phyloP scores from a whole-genome alignment of 2,113 vertebrate species.

The Leptosomus discolor region DNA sequence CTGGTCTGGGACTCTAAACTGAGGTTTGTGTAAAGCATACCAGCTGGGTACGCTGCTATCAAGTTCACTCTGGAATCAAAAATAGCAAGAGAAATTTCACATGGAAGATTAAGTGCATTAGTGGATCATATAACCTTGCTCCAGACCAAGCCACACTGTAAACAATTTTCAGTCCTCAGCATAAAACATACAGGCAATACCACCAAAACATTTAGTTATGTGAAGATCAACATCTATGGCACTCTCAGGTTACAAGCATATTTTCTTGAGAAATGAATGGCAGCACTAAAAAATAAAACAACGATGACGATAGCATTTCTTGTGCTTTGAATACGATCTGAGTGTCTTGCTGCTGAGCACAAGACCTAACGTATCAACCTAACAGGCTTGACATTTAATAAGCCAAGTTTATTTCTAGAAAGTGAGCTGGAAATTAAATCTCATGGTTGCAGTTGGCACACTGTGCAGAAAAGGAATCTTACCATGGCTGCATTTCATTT shows the following conservation, averaged over 20 bases:
- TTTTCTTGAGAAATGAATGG: slow-evolving; percentile 32
- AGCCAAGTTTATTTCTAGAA: slow-evolving; percentile 54
- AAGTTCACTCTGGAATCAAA: slow-evolving; percentile 27
- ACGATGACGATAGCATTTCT: not conserved
- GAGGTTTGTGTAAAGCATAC: not conserved
- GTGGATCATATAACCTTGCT: slow-evolving; percentile 26
- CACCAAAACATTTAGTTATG: not conserved
- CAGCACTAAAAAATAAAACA: not conserved
- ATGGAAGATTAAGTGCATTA: not conserved
- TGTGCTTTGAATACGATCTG: not conserved
- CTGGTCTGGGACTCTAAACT: not conserved
- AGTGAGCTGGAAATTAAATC: slow-evolving; percentile 23
- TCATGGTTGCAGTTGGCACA: not conserved
- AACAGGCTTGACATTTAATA: slow-evolving; percentile 30
- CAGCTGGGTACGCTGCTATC: not conserved
- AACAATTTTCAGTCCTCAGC: not conserved
- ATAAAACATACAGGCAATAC: not conserved
- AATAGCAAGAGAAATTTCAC: slow-evolving; percentile 40
- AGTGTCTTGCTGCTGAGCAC: not conserved
- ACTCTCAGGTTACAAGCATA: not conserved
- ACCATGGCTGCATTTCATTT: not conserved
- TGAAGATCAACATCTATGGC: not conserved
- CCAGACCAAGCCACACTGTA: not conserved
- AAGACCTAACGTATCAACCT: not conserved
- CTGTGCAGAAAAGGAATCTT: not conserved